Conservation (phyloP, 23 tunicate species). For the Halocynthia aurantium region DNA sequence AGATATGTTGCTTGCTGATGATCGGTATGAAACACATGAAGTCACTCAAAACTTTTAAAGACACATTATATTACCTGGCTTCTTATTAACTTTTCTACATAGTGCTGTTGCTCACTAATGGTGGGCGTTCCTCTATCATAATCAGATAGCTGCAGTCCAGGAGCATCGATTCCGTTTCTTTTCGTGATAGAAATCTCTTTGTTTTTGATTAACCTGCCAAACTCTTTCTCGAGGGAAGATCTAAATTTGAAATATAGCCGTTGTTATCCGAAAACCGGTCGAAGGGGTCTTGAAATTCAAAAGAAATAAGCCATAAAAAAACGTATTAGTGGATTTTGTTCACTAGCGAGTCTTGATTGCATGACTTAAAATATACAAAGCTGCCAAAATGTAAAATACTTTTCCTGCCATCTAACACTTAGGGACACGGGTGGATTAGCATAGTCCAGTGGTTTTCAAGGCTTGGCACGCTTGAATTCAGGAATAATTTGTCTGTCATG, state of each 20-base stretch:
- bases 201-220: slow-evolving; percentile 36
- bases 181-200: slow-evolving; percentile 56
- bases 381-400: too few species aligned
- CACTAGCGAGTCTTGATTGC: too few species aligned
- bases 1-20: slow-evolving; percentile 2
- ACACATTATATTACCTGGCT: slow-evolving; percentile 51
- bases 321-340: too few species aligned
- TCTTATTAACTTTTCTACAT: slow-evolving; percentile 36
- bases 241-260: slow-evolving; percentile 9
- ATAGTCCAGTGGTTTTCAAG: too few species aligned
- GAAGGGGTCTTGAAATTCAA: neutral
- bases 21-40: neutral
- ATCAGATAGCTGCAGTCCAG: slow-evolving; percentile 39
- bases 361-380: too few species aligned
- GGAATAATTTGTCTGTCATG: too few species aligned
- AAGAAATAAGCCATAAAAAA: neutral
- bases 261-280: neutral
- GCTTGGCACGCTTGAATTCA: too few species aligned
- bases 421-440: too few species aligned
- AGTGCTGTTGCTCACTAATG: slow-evolving; percentile 72
- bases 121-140: slow-evolving; percentile 56
- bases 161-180: slow-evolving; percentile 27
- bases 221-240: slow-evolving; percentile 27
- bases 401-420: too few species aligned
- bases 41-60: neutral